Conservation (phyloP, 1,140 invertebrate genomes). For the Drosophila setifemur region DNA sequence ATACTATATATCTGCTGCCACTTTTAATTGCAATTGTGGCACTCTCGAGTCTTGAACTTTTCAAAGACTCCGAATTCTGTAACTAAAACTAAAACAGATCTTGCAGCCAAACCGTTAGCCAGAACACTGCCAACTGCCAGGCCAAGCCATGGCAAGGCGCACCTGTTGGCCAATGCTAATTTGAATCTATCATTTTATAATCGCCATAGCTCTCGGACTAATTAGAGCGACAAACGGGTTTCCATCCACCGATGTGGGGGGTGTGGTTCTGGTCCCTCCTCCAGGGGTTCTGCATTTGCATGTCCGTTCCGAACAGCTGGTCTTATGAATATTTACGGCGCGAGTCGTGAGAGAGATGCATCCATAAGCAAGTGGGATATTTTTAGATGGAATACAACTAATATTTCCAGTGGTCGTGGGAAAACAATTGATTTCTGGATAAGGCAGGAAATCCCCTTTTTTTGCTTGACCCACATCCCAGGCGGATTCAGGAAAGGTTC, state of each 20-base stretch:
- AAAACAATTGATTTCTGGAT: no score
- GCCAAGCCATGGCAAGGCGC: conserved; percentile 28
- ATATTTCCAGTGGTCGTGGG: background rate
- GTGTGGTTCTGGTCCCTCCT: no score
- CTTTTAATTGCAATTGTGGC: conserved; percentile 59
- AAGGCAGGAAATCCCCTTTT: no score
- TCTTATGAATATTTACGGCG: conserved; percentile 44
- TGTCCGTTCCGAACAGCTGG: conserved; percentile 19
- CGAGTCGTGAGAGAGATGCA: conserved; percentile 29
- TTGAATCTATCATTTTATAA: conserved; percentile 64
- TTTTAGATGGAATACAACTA: background rate
- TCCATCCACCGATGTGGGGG: background rate
- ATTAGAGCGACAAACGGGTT: conserved; percentile 67
- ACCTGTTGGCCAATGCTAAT: conserved; percentile 73
- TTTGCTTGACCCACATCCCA: background rate
- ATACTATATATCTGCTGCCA: no score
- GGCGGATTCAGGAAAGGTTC: no score
- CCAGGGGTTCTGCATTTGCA: conserved; percentile 32
- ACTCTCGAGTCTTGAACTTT: conserved; percentile 69
- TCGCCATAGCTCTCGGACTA: conserved; percentile 53
- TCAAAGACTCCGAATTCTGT: conserved; percentile 18
- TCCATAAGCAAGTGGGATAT: conserved; percentile 12
- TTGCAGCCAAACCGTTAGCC: conserved; percentile 65
- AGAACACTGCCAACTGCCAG: conserved; percentile 22
- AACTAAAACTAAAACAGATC: conserved; percentile 9